phyloP scores from a whole-genome alignment of 2,113 vertebrate genomes.

The Brienomyrus longianalis region DNA sequence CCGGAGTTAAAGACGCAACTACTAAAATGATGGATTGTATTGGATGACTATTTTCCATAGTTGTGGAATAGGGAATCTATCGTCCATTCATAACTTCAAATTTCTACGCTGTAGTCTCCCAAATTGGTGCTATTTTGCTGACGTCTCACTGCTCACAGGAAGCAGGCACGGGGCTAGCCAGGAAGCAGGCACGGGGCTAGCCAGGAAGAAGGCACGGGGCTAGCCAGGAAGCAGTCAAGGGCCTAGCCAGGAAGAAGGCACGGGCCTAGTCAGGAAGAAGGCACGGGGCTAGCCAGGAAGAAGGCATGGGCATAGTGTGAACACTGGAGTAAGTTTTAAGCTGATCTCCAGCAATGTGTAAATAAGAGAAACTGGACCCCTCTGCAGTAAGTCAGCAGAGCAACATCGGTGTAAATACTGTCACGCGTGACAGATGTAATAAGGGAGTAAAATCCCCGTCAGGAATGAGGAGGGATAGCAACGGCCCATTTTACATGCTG shows the following conservation, averaged over 20 bases:
- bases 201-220: background rate
- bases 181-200: too few relatives aligned
- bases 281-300: too few relatives aligned
- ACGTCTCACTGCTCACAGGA: background rate
- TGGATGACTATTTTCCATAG: background rate
- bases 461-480: background rate
- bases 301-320: background rate
- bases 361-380: background rate
- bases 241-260: too few relatives aligned
- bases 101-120: background rate
- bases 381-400: background rate
- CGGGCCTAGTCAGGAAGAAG: too few relatives aligned
- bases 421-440: background rate
- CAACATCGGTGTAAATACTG: background rate
- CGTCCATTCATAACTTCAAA: background rate
- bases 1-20: background rate
- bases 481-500: background rate
- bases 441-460: background rate
- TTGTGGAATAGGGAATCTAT: background rate
- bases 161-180: too few relatives aligned
- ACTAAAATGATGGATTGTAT: background rate
- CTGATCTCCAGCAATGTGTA: background rate
- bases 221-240: background rate
- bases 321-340: background rate
- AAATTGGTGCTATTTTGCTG: background rate